A percentile compares a stretch with the other conserved stretches of the same genome.
These are phyloP conservation scores for Nyctibius grandis DNA, from an alignment of 2,797 vertebrate species.

Conservation along the genomic window DNA sequence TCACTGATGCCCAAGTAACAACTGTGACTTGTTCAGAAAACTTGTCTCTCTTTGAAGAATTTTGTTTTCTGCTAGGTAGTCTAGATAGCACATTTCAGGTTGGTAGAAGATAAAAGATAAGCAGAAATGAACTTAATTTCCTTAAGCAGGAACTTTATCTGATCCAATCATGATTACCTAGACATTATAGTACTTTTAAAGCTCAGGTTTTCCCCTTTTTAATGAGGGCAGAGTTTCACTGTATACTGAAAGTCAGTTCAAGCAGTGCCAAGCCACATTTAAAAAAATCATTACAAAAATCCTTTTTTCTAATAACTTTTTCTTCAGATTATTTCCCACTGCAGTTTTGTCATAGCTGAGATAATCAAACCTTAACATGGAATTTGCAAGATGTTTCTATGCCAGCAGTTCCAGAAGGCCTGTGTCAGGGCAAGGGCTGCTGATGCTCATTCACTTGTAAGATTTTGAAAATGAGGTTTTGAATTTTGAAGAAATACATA, in stretches of 20 bases:
- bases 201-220: not conserved
- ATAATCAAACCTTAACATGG: not conserved
- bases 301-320: not conserved
- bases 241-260: not conserved
- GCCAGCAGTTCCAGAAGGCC: not conserved
- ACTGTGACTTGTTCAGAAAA: not conserved
- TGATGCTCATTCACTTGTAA: not conserved
- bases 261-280: not conserved
- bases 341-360: not conserved
- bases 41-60: not conserved
- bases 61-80: not conserved
- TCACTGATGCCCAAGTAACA: not conserved
- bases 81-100: not conserved
- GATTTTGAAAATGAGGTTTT: not conserved
- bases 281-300: not conserved
- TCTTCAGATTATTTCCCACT: not conserved
- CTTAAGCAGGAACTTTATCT: not conserved
- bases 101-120: not conserved
- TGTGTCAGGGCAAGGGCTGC: not conserved
- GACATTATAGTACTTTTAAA: not conserved
- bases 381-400: not conserved
- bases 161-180: not conserved
- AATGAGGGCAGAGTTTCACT: not conserved
- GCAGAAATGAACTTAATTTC: not conserved
- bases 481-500: not conserved